phyloP scores from a whole-genome alignment of 2,113 vertebrate genomes.

The Condylura cristata region DNA sequence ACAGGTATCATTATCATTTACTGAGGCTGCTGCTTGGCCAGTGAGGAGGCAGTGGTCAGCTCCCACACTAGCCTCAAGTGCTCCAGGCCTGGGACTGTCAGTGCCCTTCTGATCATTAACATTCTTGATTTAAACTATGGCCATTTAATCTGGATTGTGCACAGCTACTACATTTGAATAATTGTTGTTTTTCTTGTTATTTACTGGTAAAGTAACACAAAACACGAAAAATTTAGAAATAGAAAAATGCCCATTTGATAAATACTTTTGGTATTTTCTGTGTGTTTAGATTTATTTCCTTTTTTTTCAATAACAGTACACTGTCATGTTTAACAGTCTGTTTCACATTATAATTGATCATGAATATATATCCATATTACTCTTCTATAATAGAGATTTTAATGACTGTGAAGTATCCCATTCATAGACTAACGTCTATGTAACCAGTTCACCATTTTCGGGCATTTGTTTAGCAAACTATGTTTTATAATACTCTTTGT shows the following conservation, averaged over 20 bases:
- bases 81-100: not conserved
- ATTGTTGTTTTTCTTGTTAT: not conserved
- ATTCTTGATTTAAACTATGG: slow-evolving; percentile 24
- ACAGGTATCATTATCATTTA: not conserved
- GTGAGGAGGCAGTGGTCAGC: not conserved
- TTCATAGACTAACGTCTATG: slow-evolving; percentile 4
- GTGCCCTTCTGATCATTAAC: not conserved
- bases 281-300: not conserved
- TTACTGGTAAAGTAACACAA: not conserved
- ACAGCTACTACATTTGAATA: not conserved
- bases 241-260: not conserved
- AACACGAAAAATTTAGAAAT: not conserved
- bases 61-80: not conserved
- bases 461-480: not conserved
- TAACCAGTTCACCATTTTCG: not conserved
- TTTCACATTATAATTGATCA: not conserved
- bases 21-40: not conserved
- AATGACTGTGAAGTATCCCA: not conserved
- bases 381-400: slow-evolving; percentile 6
- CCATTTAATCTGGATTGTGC: not conserved
- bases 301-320: not conserved
- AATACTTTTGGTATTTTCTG: not conserved
- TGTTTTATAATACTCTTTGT: not conserved
- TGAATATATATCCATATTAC: not conserved
- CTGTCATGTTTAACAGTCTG: not conserved